Conservation (phyloP, 2,797 vertebrate species). For the Pipistrellus pipistrellus region DNA sequence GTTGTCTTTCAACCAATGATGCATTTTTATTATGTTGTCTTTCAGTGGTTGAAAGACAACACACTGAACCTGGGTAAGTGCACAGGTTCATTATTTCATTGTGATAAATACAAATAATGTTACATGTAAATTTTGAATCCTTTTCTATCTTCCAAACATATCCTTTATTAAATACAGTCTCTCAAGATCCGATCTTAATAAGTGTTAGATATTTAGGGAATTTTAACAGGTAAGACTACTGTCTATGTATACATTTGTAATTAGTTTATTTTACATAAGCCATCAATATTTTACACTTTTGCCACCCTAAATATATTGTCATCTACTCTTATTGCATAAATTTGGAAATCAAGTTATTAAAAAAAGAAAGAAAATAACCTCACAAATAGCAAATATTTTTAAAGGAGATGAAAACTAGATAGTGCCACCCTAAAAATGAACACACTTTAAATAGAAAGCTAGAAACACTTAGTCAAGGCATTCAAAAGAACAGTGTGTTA, state of each 20-base stretch:
- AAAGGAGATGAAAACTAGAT: conserved; percentile 49
- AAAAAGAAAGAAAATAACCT: neutral
- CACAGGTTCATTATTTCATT: neutral
- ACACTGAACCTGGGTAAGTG: neutral
- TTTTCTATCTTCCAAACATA: neutral
- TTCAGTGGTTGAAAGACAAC: too few relatives aligned
- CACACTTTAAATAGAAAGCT: conserved; percentile 30
- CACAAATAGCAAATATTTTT: neutral
- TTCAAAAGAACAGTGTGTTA: conserved; percentile 50
- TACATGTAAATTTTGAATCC: neutral
- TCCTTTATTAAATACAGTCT: neutral
- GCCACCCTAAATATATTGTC: neutral
- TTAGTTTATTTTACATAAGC: neutral
- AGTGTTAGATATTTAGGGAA: neutral
- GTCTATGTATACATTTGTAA: neutral
- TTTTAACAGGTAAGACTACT: neutral
- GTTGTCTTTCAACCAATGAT: neutral
- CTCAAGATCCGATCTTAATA: neutral
- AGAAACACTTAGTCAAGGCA: neutral
- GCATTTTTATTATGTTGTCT: neutral
- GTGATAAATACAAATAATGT: neutral
- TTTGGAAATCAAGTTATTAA: neutral
- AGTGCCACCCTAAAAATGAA: neutral
- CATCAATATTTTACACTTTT: neutral
- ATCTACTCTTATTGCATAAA: neutral